Evolutionary conservation across 2,113 vertebrate genomes (phyloP), one percentile per base, ranked within the genome.

Genomic region (Elachura formosa): DNA sequence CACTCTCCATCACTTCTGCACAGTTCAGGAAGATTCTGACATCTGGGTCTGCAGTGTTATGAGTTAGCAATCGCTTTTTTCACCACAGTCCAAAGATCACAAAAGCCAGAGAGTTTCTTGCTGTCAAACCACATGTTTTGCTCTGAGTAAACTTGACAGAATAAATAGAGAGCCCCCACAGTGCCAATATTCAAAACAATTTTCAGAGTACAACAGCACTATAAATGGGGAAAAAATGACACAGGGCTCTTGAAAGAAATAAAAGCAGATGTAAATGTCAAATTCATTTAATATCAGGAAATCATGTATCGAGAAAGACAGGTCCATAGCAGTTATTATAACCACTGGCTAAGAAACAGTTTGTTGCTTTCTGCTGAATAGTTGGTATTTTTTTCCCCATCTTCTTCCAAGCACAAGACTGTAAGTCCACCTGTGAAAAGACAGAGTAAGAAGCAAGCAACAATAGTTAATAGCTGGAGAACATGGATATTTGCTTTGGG

Each of bases 241-340:
- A 49, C 23, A 73, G 29, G 49, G 17, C 17, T 84, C 56, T 83
- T 63, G 40, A 41, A 92, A 87, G 69, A 92, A 87, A 86, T 86
- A 84, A 91, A 94, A 91, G 89, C 82, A 96, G 59, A 63, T 81
- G 40, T 74, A 91, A 94, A 80, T 74, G 72, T 67, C 75, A 90
- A 74, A 84, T 88, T 88, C n/a, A 74, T 91, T 90, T 86, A 66
- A 83, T 68, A 36, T 77, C 72, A 85, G 79, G 36, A 91, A 94
- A 90, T 69, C 5, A 13, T 22, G 1, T 63, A 67, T 66, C 3
- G 6, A 63, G 71, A 89, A 25, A 93, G 79, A 77, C 3, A 3
- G 26, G 55, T 31, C 68, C 18, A 54, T 12, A 77, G 12, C 40
- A 51, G 18, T 74, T 77, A 25, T 23, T 64, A 31, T 31, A 90